Evolutionary conservation across 2,888 invertebrate species (phyloP).

Genomic region (Lysandra coridon): DNA sequence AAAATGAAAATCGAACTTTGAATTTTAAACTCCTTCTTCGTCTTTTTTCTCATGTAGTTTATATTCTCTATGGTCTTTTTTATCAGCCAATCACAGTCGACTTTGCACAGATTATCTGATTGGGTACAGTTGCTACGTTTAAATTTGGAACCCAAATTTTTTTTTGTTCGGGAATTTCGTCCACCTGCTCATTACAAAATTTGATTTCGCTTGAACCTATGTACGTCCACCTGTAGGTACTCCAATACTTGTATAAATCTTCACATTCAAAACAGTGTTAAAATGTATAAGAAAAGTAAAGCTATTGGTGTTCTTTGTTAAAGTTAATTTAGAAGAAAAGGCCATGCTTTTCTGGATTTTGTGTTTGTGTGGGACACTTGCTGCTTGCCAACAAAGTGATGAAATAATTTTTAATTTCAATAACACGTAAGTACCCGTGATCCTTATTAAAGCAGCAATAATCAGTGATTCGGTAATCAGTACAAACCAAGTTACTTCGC

Average conservation of each 20-base stretch:
- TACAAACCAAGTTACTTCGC: background rate
- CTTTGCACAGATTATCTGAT: too few relatives aligned
- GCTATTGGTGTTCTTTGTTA: background rate
- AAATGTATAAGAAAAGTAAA: background rate
- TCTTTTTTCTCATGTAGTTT: too few relatives aligned
- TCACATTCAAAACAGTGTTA: background rate
- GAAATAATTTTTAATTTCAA: slow-evolving; percentile 70
- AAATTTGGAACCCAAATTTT: too few relatives aligned
- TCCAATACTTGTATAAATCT: background rate
- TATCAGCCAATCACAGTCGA: too few relatives aligned
- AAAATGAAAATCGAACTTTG: too few relatives aligned
- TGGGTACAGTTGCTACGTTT: too few relatives aligned
- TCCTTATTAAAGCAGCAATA: background rate
- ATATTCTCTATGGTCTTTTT: too few relatives aligned
- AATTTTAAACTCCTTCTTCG: too few relatives aligned
- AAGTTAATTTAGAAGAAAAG: background rate
- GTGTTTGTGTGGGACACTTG: slow-evolving; percentile 14
- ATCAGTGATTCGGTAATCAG: background rate
- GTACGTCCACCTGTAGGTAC: too few relatives aligned
- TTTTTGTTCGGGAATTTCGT: too few relatives aligned
- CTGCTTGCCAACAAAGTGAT: slow-evolving; percentile 41
- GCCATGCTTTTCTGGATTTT: slow-evolving; percentile 1
- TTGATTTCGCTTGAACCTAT: too few relatives aligned
- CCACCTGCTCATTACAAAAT: too few relatives aligned
- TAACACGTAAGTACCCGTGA: slow-evolving; percentile 63